Conservation (phyloP, 2,113 vertebrate genomes). For the Poeciliopsis occidentalis region DNA sequence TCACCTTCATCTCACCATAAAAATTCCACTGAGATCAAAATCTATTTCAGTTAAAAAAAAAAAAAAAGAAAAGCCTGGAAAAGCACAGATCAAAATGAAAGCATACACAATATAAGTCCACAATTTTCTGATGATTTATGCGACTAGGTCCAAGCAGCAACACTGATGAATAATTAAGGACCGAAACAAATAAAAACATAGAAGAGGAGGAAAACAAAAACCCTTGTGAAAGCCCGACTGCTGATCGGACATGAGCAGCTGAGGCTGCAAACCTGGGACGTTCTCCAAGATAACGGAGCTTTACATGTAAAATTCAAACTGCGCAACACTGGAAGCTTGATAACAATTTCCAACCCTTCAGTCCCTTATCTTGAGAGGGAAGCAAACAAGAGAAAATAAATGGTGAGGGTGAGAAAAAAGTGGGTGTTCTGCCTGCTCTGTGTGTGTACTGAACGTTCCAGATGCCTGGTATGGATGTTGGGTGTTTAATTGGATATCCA, state of each 20-base stretch:
- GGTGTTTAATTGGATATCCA: slow-evolving; percentile 66
- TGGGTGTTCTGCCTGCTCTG: slow-evolving; percentile 19
- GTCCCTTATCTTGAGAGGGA: slow-evolving; percentile 13
- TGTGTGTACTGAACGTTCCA: slow-evolving; percentile 34
- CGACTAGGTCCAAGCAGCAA: neutral
- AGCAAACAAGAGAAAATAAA: slow-evolving; percentile 22
- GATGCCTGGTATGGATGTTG: slow-evolving; percentile 34
- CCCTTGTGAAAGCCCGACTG: neutral
- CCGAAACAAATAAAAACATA: neutral
- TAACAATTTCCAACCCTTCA: slow-evolving; percentile 25
- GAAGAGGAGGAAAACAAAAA: neutral
- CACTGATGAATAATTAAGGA: neutral
- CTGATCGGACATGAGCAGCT: neutral
- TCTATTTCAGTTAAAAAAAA: neutral
- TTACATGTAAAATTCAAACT: slow-evolving; percentile 45
- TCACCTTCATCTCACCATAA: neutral
- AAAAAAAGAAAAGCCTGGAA: neutral
- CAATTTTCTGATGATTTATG: slow-evolving; percentile 9
- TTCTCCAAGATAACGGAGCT: slow-evolving; percentile 16
- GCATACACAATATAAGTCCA: neutral
- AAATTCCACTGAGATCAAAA: slow-evolving; percentile 13
- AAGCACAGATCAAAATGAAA: neutral
- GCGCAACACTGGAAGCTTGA: slow-evolving; percentile 25
- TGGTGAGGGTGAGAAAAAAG: slow-evolving; percentile 31
- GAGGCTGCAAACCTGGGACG: slow-evolving; percentile 21